A percentile compares a stretch with the other conserved stretches of the same genome.
These are phyloP conservation scores for Zaprionus inermis DNA, from an alignment of 1,140 invertebrate genomes.

Conservation along the genomic window DNA sequence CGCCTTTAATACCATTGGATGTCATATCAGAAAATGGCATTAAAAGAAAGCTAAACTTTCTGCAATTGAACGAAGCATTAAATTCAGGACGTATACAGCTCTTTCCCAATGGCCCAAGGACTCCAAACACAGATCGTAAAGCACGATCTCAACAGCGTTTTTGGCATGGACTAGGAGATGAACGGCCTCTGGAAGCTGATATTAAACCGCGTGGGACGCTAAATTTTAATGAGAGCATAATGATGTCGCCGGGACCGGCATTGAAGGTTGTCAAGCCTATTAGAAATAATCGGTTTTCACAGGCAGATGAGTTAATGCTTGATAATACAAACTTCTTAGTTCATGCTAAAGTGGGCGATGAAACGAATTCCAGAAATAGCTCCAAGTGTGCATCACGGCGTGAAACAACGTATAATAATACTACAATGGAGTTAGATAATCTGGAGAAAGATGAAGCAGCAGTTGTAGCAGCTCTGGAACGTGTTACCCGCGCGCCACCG, in stretches of 20 bases:
- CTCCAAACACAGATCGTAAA: constrained; percentile 55
- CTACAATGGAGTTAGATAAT: constrained; percentile 47
- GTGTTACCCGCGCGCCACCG: constrained; percentile 6
- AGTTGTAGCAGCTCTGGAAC: constrained; percentile 20
- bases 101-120: constrained; percentile 62
- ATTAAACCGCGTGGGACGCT: constrained; percentile 47
- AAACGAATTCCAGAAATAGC: constrained; percentile 61
- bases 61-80: constrained; percentile 56
- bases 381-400: constrained; percentile 55
- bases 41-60: constrained; percentile 55
- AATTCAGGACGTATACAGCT: constrained; percentile 59
- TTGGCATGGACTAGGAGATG: constrained; percentile 21
- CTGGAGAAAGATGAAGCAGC: constrained; percentile 35
- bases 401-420: constrained; percentile 53
- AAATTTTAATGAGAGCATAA: constrained; percentile 61
- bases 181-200: constrained; percentile 1
- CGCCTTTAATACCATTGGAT: constrained; percentile 55
- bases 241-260: constrained; percentile 41
- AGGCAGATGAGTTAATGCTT: constrained; percentile 68
- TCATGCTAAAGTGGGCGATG: constrained; percentile 65
- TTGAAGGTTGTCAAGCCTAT: neutral
- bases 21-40: constrained; percentile 53
- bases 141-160: constrained; percentile 9
- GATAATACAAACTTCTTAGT: constrained; percentile 68
- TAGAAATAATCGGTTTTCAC: constrained; percentile 57